Conservation (phyloP, 2,888 invertebrate species). For the Xestoiulus laeticollis region DNA sequence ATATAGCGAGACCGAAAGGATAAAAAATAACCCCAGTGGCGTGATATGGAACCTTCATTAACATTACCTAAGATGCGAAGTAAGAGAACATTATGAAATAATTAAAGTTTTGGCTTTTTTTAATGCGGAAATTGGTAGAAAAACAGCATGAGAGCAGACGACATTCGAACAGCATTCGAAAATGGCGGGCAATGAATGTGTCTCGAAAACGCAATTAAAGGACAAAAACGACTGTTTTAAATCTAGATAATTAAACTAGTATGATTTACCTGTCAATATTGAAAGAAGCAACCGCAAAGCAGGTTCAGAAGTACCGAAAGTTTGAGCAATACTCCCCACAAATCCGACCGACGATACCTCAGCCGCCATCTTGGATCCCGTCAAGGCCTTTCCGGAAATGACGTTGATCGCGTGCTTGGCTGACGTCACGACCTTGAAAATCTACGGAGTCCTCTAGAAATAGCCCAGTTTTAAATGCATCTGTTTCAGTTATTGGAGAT, state of each 20-base stretch:
- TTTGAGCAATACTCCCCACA: constrained; percentile 64
- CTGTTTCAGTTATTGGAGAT: too few relatives aligned
- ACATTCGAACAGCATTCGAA: not conserved
- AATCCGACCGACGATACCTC: constrained; percentile 42
- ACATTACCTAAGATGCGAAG: too few relatives aligned
- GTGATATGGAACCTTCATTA: not conserved
- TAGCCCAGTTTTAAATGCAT: too few relatives aligned
- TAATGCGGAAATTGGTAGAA: not conserved
- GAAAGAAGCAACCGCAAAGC: constrained; percentile 74
- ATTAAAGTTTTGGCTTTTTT: not conserved
- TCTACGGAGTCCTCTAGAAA: not conserved
- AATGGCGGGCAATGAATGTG: not conserved
- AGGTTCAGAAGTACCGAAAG: constrained; percentile 72
- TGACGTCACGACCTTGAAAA: not conserved
- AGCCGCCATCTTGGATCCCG: not conserved
- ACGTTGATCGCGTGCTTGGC: not conserved
- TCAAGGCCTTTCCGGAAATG: not conserved
- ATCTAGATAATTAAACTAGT: not conserved
- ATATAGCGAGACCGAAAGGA: not conserved
- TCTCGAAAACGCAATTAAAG: not conserved
- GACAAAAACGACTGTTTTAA: not conserved
- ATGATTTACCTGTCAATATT: constrained; percentile 70
- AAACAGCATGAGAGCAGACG: not conserved
- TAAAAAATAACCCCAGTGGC: not conserved
- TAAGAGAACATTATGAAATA: too few relatives aligned